Conservation (phyloP, 2,797 vertebrate species). For the Melanotaenia maccullochi region DNA sequence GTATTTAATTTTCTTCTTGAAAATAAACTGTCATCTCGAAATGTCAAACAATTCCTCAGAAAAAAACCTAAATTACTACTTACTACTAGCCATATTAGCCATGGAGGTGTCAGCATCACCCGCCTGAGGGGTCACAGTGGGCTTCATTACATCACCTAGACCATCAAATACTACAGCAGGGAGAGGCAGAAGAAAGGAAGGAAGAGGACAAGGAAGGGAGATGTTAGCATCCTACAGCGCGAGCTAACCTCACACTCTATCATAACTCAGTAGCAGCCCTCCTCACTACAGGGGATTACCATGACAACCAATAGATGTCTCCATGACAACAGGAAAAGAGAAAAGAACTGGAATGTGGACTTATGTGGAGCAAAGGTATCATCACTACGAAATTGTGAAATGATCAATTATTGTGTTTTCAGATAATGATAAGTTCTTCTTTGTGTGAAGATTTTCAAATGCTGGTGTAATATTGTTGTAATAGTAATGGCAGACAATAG, state of each 20-base stretch:
- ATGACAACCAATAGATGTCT: conserved; percentile 72
- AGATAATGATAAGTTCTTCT: not conserved
- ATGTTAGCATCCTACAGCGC: conserved; percentile 57
- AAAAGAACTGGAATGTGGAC: conserved; percentile 25
- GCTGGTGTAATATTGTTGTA: not conserved
- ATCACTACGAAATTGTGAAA: conserved; percentile 6
- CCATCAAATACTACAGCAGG: conserved; percentile 91
- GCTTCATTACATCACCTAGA: conserved; percentile 97
- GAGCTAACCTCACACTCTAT: conserved; percentile 50
- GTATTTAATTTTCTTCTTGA: not conserved
- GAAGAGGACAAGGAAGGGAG: conserved; percentile 20
- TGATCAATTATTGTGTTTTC: not conserved
- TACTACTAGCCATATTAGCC: conserved; percentile 98
- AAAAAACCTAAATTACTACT: conserved; percentile 74
- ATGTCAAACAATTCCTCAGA: not conserved
- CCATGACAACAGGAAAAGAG: conserved; percentile 70
- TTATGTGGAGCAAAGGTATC: not conserved
- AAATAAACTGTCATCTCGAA: not conserved
- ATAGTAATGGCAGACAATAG: conserved; percentile 1
- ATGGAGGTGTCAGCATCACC: conserved; percentile 95
- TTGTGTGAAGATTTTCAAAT: not conserved
- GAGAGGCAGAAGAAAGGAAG: not conserved
- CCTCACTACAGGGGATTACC: conserved; percentile 58
- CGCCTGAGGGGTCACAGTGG: conserved; percentile 91
- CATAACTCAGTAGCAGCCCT: conserved; percentile 31